phyloP scores from a whole-genome alignment of 2,113 vertebrate species.

The Empidonax traillii region DNA sequence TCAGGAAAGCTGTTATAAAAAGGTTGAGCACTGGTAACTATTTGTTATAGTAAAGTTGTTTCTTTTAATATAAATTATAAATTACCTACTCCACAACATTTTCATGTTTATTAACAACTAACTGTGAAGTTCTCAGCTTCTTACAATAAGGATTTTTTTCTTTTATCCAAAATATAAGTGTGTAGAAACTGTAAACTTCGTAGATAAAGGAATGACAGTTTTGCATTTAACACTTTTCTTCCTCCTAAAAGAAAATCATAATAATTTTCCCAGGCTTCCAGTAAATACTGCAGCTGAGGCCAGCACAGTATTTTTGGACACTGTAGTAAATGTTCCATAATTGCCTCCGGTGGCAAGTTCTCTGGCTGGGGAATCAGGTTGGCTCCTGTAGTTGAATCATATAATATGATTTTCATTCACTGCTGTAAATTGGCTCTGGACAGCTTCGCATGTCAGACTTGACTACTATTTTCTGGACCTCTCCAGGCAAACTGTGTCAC shows the following conservation, averaged over 20 bases:
- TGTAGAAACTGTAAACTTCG: neutral
- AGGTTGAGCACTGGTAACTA: neutral
- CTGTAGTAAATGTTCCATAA: conserved; percentile 27
- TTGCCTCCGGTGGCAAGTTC: conserved; percentile 50
- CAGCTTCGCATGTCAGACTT: conserved; percentile 34
- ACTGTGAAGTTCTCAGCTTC: neutral
- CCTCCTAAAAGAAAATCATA: neutral
- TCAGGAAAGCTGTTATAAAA: neutral
- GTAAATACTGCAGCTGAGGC: conserved; percentile 23
- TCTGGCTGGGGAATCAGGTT: conserved; percentile 8
- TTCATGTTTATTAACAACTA: neutral
- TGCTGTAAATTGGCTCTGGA: conserved; percentile 27
- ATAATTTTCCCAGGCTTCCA: conserved; percentile 30
- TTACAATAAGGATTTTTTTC: neutral
- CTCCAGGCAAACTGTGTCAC: neutral
- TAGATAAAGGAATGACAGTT: neutral
- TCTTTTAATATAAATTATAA: neutral
- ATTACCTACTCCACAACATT: neutral
- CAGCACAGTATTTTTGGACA: conserved; percentile 21
- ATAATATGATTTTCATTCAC: conserved; percentile 29
- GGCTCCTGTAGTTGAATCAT: conserved; percentile 7
- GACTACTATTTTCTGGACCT: neutral
- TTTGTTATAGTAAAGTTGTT: neutral
- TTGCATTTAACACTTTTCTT: neutral
- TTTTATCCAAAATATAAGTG: neutral